Conservation (phyloP, 1,140 invertebrate genomes). For the Pseudomyrmex pallidus region DNA sequence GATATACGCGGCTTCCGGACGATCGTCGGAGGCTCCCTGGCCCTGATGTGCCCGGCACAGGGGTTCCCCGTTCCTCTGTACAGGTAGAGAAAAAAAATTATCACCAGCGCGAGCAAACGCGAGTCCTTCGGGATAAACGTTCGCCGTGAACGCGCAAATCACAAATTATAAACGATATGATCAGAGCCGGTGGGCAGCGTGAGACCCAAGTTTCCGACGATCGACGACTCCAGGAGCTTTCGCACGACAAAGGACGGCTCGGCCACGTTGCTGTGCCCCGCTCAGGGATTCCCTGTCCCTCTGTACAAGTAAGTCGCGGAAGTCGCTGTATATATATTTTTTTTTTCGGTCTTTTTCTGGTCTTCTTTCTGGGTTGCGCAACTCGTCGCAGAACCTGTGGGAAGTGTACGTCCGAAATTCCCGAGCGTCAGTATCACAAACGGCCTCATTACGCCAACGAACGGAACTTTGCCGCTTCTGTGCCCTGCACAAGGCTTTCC, state of each 20-base stretch:
- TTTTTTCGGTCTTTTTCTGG: neutral
- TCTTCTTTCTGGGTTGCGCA: neutral
- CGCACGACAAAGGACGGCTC: constrained; percentile 86
- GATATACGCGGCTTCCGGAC: constrained; percentile 82
- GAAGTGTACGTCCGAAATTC: constrained; percentile 89
- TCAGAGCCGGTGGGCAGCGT: constrained; percentile 72
- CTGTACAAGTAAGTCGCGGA: constrained; percentile 85
- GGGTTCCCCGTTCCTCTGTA: constrained; percentile 87
- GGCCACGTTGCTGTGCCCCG: constrained; percentile 87
- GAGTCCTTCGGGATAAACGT: constrained; percentile 73
- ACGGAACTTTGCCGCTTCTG: constrained; percentile 87
- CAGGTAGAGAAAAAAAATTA: constrained; percentile 83
- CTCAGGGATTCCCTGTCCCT: constrained; percentile 88
- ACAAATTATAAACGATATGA: constrained; percentile 62
- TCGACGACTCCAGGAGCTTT: constrained; percentile 73
- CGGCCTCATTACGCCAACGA: constrained; percentile 86
- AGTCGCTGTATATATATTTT: neutral
- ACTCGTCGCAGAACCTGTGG: constrained; percentile 87
- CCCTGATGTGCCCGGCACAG: constrained; percentile 88
- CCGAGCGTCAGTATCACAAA: constrained; percentile 88
- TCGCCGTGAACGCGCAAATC: constrained; percentile 76
- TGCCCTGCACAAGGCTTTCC: constrained; percentile 87
- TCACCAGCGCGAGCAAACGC: neutral
- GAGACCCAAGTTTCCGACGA: constrained; percentile 72
- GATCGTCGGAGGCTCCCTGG: constrained; percentile 78